These are phyloP conservation scores for Alcis repandata DNA, from an alignment of 2,888 invertebrate species.

Conservation along the genomic window DNA sequence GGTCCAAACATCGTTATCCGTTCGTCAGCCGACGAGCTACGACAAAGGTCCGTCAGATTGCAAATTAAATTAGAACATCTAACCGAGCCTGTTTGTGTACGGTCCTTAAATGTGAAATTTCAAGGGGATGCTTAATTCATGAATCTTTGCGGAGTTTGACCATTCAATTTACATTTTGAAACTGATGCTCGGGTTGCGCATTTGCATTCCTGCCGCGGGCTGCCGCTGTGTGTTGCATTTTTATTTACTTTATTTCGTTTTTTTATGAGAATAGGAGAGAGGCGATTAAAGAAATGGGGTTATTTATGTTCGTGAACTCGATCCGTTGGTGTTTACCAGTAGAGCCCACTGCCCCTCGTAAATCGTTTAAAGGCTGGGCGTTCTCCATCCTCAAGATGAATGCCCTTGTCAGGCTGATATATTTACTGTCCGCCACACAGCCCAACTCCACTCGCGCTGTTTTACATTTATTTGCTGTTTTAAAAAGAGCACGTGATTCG, in stretches of 20 bases:
- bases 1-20: slow-evolving; percentile 67
- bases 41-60: slow-evolving; percentile 74
- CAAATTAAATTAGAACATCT: slow-evolving; percentile 78
- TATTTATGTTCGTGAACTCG: slow-evolving; percentile 66
- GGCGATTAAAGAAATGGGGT: slow-evolving; percentile 61
- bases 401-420: slow-evolving; percentile 82
- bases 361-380: slow-evolving; percentile 85
- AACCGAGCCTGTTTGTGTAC: slow-evolving; percentile 69
- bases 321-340: slow-evolving; percentile 70
- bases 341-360: slow-evolving; percentile 77
- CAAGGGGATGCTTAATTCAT: slow-evolving; percentile 80
- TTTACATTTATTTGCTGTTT: slow-evolving; percentile 71
- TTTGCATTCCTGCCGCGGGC: slow-evolving; percentile 73
- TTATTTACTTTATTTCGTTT: slow-evolving; percentile 62
- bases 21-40: slow-evolving; percentile 63
- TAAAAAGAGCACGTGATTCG: slow-evolving; percentile 52
- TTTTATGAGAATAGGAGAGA: slow-evolving; percentile 47
- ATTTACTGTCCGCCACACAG: slow-evolving; percentile 80
- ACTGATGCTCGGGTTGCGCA: slow-evolving; percentile 68
- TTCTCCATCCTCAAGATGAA: slow-evolving; percentile 82
- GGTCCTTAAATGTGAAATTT: slow-evolving; percentile 77
- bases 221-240: slow-evolving; percentile 66
- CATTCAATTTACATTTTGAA: slow-evolving; percentile 81
- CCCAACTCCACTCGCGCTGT: slow-evolving; percentile 62
- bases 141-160: slow-evolving; percentile 78